Evolutionary conservation across 2,888 invertebrate species (phyloP).

Genomic region (Nephrotoma flavescens): DNA sequence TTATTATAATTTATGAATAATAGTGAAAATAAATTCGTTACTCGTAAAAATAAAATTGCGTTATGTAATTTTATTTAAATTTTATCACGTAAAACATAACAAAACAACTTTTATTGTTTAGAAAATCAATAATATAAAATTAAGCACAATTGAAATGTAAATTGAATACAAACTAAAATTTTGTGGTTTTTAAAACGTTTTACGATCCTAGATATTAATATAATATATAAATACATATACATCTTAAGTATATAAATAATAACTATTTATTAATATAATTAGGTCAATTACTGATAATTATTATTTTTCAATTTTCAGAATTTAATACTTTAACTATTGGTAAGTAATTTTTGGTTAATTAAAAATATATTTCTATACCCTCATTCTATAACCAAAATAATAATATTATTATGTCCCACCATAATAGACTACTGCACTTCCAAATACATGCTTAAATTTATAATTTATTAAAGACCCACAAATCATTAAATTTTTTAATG

Average conservation of each 20-base stretch:
- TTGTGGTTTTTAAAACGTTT: too few relatives aligned
- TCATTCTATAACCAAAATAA: neutral
- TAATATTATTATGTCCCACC: too few relatives aligned
- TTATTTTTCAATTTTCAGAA: neutral
- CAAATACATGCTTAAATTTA: neutral
- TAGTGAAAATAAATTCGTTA: neutral
- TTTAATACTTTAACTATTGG: neutral
- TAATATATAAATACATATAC: too few relatives aligned
- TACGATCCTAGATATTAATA: too few relatives aligned
- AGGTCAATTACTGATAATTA: neutral
- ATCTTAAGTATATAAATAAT: neutral
- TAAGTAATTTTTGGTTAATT: neutral
- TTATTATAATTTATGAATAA: neutral
- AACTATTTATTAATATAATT: neutral
- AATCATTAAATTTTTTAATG: neutral
- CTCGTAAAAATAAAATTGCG: neutral
- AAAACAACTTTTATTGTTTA: neutral
- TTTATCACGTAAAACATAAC: neutral
- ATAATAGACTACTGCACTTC: neutral
- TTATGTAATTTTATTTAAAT: neutral
- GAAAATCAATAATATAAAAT: neutral
- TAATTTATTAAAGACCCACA: neutral
- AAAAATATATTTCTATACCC: neutral
- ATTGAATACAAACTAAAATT: neutral
- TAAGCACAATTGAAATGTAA: neutral